Conservation (phyloP, 2,797 vertebrate genomes). For the Pempheris klunzingeri region DNA sequence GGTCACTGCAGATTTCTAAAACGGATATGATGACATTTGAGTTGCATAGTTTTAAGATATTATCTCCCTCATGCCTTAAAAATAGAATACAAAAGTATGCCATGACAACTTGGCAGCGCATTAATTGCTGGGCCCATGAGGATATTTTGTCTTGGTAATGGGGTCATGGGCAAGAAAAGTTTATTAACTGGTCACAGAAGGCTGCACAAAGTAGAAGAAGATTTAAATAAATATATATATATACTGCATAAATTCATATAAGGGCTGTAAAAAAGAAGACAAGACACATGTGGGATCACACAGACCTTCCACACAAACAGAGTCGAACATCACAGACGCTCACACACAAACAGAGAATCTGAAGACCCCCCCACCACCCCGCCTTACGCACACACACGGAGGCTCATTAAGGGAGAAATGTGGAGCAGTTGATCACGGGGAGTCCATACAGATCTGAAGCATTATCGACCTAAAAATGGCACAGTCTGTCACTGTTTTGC, state of each 20-base stretch:
- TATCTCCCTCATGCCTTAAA: conserved; percentile 16
- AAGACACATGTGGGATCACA: conserved; percentile 5
- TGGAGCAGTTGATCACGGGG: conserved; percentile 60
- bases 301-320: conserved; percentile 2
- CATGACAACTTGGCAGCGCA: conserved; percentile 21
- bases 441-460: conserved; percentile 62
- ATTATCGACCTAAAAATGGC: conserved; percentile 66
- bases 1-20: not conserved
- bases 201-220: no score
- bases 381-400: not conserved
- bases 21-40: not conserved
- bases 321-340: conserved; percentile 21
- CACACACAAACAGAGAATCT: conserved; percentile 10
- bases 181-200: conserved; percentile 14
- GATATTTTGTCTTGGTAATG: conserved; percentile 21
- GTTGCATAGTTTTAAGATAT: not conserved
- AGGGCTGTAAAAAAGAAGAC: no score
- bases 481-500: conserved; percentile 46
- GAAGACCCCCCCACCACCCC: not conserved
- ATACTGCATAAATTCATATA: no score
- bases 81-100: conserved; percentile 13
- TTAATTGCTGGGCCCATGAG: conserved; percentile 16
- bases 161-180: conserved; percentile 23
- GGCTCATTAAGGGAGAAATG: conserved; percentile 65
- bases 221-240: no score